A percentile compares a stretch with the other conserved stretches of the same genome.
phyloP scores from a whole-genome alignment of 2,797 vertebrate species.

The Poecilia velifera region DNA sequence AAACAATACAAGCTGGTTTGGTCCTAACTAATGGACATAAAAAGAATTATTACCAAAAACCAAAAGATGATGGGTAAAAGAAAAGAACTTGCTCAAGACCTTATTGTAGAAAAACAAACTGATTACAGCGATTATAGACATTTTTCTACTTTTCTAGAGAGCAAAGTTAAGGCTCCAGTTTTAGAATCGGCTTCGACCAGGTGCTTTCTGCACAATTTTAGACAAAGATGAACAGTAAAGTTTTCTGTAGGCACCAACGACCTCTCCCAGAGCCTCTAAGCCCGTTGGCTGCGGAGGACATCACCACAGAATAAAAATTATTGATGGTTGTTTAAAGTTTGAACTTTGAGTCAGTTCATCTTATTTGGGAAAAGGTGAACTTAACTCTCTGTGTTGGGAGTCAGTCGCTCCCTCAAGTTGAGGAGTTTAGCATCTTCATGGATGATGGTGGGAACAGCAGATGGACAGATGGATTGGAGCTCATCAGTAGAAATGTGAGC shows the following conservation, averaged over 20 bases:
- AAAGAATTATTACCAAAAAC: neutral
- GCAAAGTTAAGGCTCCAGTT: neutral
- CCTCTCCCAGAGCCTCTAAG: neutral
- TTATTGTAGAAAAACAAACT: neutral
- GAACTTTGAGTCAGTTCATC: neutral
- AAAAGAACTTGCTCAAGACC: neutral
- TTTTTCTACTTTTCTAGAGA: neutral
- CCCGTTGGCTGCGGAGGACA: neutral
- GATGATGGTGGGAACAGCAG: neutral
- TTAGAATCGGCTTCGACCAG: neutral
- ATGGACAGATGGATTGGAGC: neutral
- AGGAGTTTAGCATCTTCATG: neutral
- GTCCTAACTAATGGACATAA: neutral
- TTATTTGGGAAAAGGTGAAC: neutral
- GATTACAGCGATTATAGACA: neutral
- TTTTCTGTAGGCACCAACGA: neutral
- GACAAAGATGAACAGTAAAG: neutral
- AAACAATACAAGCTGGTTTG: neutral
- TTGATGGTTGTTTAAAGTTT: neutral
- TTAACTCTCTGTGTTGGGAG: neutral
- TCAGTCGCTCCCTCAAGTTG: neutral
- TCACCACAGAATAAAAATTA: neutral
- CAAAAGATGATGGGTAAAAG: neutral
- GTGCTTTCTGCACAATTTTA: neutral
- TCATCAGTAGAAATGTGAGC: neutral